A percentile compares a stretch with the other conserved stretches of the same genome.
Evolutionary conservation across 2,113 vertebrate species (phyloP).

Genomic region (Phylloscopus trochilus): DNA sequence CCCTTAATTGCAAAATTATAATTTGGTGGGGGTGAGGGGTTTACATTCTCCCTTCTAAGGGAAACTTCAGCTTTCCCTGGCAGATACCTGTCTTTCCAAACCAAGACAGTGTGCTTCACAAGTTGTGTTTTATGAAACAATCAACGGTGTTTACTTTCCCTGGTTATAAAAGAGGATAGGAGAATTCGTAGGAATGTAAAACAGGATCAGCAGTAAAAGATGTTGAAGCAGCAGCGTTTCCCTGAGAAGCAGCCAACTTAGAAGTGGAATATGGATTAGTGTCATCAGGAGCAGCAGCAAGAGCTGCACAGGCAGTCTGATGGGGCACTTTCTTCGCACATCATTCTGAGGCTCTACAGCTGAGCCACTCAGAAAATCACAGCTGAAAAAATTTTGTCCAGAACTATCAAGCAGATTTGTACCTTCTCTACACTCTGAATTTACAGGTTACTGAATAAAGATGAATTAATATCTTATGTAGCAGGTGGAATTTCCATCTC

Average conservation of each 20-base stretch:
- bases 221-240: constrained; percentile 60
- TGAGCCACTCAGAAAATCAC: constrained; percentile 60
- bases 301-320: constrained; percentile 51
- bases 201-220: constrained; percentile 61
- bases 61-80: too few relatives aligned
- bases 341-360: constrained; percentile 32
- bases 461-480: constrained; percentile 47
- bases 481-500: constrained; percentile 30
- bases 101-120: too few relatives aligned
- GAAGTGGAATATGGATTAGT: constrained; percentile 72
- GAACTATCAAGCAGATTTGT: constrained; percentile 46
- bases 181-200: constrained; percentile 60
- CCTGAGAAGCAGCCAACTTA: constrained; percentile 69
- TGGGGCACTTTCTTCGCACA: constrained; percentile 14
- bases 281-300: constrained; percentile 63
- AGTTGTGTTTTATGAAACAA: not conserved
- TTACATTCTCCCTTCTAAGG: too few relatives aligned
- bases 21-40: too few relatives aligned
- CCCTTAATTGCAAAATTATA: too few relatives aligned
- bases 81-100: too few relatives aligned
- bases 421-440: constrained; percentile 23
- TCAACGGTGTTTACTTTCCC: constrained; percentile 13
- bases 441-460: constrained; percentile 55
- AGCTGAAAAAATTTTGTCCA: constrained; percentile 52
- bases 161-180: not conserved